These are phyloP conservation scores for Chloroceryle amazona DNA, from an alignment of 2,797 vertebrate species.

Conservation along the genomic window DNA sequence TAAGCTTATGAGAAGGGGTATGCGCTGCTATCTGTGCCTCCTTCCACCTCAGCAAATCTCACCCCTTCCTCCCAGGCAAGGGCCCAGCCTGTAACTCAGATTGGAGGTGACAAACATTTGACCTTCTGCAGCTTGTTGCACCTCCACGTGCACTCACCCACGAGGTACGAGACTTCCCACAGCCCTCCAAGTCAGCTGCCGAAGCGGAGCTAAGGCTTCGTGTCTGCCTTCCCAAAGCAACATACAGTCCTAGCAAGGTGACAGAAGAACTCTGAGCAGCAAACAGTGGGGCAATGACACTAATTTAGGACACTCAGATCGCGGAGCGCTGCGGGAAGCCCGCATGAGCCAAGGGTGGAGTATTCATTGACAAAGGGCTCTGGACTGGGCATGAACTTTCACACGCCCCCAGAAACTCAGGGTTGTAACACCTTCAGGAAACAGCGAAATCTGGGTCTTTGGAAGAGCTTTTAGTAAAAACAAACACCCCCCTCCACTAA, in stretches of 20 bases:
- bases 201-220: background rate
- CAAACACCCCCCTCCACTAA: background rate
- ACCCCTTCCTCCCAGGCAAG: background rate
- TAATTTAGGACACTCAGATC: background rate
- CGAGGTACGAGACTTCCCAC: background rate
- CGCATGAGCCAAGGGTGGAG: background rate
- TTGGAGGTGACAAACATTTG: background rate
- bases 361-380: background rate
- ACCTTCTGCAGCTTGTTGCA: background rate
- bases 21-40: accelerated
- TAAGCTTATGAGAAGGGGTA: accelerated
- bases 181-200: background rate
- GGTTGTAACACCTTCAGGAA: background rate
- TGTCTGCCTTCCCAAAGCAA: background rate
- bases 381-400: background rate
- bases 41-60: background rate
- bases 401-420: accelerated
- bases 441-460: background rate
- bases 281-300: accelerated
- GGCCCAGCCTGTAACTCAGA: background rate
- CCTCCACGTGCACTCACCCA: accelerated
- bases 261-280: background rate
- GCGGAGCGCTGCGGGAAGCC: background rate
- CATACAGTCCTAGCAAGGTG: background rate
- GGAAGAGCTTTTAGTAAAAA: background rate